These are phyloP conservation scores for Epizoanthus illoricatus DNA, from an alignment of 92 coral and sea anemone genomes.

Conservation along the genomic window DNA sequence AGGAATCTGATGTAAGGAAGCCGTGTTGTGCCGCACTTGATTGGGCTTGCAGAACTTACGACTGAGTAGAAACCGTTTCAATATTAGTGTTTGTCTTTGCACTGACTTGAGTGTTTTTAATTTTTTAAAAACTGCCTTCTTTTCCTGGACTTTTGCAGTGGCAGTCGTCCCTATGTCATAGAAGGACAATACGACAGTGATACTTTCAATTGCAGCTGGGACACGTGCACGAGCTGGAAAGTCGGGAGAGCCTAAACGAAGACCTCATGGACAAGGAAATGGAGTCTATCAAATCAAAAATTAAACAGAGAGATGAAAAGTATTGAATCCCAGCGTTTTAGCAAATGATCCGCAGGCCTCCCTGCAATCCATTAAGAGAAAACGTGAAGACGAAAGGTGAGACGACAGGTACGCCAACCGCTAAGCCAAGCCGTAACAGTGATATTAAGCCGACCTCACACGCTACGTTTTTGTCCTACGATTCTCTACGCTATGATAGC, in stretches of 20 bases:
- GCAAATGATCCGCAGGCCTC: not conserved
- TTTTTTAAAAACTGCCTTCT: not conserved
- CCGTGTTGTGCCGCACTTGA: not conserved
- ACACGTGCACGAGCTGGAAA: not conserved
- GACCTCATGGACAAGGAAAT: not conserved
- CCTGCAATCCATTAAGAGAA: not conserved
- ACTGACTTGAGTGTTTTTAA: no score
- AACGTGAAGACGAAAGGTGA: not conserved
- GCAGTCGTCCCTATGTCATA: not conserved
- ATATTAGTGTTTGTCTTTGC: not conserved
- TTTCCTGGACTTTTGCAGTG: not conserved
- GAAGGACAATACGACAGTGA: not conserved
- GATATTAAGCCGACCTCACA: no score
- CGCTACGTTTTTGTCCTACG: no score
- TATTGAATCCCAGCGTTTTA: not conserved
- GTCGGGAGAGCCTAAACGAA: not conserved
- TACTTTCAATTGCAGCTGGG: not conserved
- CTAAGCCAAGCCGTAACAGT: no score
- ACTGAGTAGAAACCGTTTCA: not conserved
- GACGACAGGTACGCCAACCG: not conserved
- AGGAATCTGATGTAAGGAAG: not conserved
- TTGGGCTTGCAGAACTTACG: not conserved
- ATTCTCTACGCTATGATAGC: no score
- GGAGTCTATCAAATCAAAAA: not conserved
- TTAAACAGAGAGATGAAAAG: not conserved